Base-by-base conservation (phyloP, 35 echinoderm and acorn worm genomes). In the Ophiothrix spiculata region DNA sequence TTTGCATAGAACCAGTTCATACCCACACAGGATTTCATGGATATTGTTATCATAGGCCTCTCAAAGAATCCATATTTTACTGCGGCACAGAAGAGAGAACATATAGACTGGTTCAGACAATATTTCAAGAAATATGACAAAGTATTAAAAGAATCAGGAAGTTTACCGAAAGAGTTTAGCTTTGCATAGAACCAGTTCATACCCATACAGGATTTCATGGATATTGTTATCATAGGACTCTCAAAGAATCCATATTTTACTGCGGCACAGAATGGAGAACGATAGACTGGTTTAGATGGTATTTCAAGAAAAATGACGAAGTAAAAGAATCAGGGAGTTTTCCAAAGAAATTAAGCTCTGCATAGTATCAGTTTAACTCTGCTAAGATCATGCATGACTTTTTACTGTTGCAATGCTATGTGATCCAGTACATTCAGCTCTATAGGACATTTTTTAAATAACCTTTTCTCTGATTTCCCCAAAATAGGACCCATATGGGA, bases 61-160 rank as follows among this genome's bases (percentile, higher is more conserved):
- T 75, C 87, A 49, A 93, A 93, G 85, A 97, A 97, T 46, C 88
- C 95, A 13, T 97, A 84, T 81, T 74, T 97, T 6, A 97, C 95
- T 33, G 95, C 91, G 35, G 37, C 87, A 56, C 95, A 97, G 56
- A 97, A 97, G 78, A 90, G 91, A 49, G 91, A 97, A 15, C 91
- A 97, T 75, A 87, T 97, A 12, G 75, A 89, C 16, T 97, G 95
- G 95, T 97, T 97, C 73, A 80, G 77, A 63, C 39, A 87, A 10
- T 97, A 97, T 80, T 97, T 97, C 78, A 82, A 89, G 34, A 73
- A 88, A 45, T 90, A 93, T 38, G 75, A 90, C 64, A 80, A 90
- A 0, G 32, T 93, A 28, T 86, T 97, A 36, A 74, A 60, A 75
- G 85, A 89, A 77, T n/a, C 80, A 13, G 37, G 19, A 19, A 49